Evolutionary conservation across 2,888 invertebrate species (phyloP), one percentile per base, ranked within the genome.

Genomic region (Campopleginae sp.): DNA sequence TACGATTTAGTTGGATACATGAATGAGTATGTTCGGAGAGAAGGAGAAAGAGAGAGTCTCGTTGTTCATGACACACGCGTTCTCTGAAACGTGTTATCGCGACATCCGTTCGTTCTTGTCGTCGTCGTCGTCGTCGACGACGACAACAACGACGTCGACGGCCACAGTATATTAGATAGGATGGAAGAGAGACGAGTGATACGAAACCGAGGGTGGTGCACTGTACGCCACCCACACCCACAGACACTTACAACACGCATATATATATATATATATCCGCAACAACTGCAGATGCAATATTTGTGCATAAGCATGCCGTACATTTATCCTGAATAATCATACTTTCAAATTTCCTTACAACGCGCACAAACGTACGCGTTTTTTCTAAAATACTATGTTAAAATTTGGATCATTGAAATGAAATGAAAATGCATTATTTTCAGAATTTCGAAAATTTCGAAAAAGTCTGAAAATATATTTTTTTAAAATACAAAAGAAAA

Each of bases 71-170:
- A 88, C 86, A 86, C 87, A 86, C 87, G 87, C 88, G 87, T 87
- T 87, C 89, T 86, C 85, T 81, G 87, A 84, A 86, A 86, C 86
- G 87, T 86, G 90, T 91, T 91, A 91, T 91, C 91, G 88, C 86
- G 89, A 91, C 91, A 90, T 91, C 91, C 91, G 91, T 89, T 87
- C 86, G 87, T 88, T 86, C 77, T 84, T 71, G 84, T 80, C 66
- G 80, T 80, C 72, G 72, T 75, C 70, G 84, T 82, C 65, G 68
- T n/a, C 63, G 72, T 46, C 71, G 72, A 2, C 65, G 33, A 17
- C 33, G 33, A n/a, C 48, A 58, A 61, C 70, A 87, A 80, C 87
- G 82, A 48, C 63, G 58, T 5, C 27, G 27, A 27, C 70, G 78
- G 58, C 70, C 87, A 80, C 87, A 82, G 89, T 87, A 88, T 88